phyloP scores from a whole-genome alignment of 2,888 invertebrate species.

The Neoscelio sp. region DNA sequence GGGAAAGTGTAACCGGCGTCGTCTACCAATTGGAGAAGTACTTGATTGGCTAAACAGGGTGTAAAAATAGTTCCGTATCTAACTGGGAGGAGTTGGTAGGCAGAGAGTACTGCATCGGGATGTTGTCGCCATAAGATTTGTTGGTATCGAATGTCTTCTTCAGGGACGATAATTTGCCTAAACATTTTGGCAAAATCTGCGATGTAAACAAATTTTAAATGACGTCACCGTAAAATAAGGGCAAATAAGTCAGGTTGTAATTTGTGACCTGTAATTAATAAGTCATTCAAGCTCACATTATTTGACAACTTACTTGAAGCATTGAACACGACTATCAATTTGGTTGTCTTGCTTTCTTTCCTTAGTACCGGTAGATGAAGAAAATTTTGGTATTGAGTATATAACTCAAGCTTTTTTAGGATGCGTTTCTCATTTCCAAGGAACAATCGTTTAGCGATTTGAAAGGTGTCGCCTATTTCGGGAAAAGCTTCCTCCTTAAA shows the following conservation, averaged over 20 bases:
- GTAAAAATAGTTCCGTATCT: conserved; percentile 32
- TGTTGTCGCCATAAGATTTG: conserved; percentile 7
- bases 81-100: conserved; percentile 22
- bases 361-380: conserved; percentile 57
- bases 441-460: background rate
- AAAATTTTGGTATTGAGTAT: conserved; percentile 64
- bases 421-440: conserved; percentile 29
- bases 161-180: conserved; percentile 26
- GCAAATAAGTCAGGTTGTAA: conserved; percentile 7
- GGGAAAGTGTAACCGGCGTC: conserved; percentile 16
- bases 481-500: conserved; percentile 6
- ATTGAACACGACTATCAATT: conserved; percentile 51
- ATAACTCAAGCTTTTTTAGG: conserved; percentile 60
- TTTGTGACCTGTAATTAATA: conserved; percentile 38
- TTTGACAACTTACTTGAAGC: conserved; percentile 37
- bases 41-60: conserved; percentile 32
- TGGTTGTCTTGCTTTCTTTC: conserved; percentile 43
- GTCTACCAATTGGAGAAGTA: conserved; percentile 9
- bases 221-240: conserved; percentile 37
- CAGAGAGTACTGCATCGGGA: background rate
- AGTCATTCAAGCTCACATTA: conserved; percentile 46
- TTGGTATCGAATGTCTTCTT: conserved; percentile 4
- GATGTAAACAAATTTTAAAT: conserved; percentile 28
- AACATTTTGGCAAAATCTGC: conserved; percentile 54
- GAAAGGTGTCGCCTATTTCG: conserved; percentile 3